Percentiles rank a stretch among this genome's conserved stretches.
These are phyloP conservation scores for Falco biarmicus DNA, from an alignment of 2,797 vertebrate genomes.

Conservation along the genomic window DNA sequence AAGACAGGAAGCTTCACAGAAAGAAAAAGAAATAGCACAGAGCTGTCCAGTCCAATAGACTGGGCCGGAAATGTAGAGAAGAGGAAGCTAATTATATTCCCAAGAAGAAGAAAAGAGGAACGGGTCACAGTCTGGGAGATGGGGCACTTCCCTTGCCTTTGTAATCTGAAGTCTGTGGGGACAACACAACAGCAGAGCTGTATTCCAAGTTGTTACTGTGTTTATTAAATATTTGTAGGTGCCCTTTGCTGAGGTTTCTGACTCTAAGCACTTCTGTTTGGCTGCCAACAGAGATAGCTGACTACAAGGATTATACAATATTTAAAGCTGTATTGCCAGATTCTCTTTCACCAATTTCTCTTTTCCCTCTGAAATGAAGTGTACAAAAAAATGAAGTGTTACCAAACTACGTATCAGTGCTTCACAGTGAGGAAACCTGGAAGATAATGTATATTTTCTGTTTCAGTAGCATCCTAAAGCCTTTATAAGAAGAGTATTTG, in stretches of 20 bases:
- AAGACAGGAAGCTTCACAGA: conserved; percentile 37
- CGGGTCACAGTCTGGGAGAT: neutral
- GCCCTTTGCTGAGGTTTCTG: conserved; percentile 53
- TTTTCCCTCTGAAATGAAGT: neutral
- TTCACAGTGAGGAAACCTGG: neutral
- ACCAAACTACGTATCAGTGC: neutral
- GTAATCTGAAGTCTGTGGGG: conserved; percentile 14
- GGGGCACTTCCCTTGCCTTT: neutral
- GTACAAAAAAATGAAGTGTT: neutral
- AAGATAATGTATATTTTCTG: neutral
- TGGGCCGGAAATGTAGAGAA: neutral
- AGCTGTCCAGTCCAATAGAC: conserved; percentile 5
- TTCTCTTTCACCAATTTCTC: neutral
- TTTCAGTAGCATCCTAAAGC: neutral
- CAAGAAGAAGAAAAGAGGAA: conserved; percentile 11
- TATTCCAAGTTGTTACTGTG: neutral
- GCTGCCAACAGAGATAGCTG: neutral
- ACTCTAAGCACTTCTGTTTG: conserved; percentile 11
- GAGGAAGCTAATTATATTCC: neutral
- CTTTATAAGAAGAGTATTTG: neutral
- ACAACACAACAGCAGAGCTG: neutral
- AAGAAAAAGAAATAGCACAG: neutral
- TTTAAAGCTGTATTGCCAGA: conserved; percentile 30
- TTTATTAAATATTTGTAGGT: conserved; percentile 62
- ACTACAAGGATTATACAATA: conserved; percentile 35